Evolutionary conservation across 1,140 invertebrate species (phyloP).

Genomic region (Drosophila pachea): DNA sequence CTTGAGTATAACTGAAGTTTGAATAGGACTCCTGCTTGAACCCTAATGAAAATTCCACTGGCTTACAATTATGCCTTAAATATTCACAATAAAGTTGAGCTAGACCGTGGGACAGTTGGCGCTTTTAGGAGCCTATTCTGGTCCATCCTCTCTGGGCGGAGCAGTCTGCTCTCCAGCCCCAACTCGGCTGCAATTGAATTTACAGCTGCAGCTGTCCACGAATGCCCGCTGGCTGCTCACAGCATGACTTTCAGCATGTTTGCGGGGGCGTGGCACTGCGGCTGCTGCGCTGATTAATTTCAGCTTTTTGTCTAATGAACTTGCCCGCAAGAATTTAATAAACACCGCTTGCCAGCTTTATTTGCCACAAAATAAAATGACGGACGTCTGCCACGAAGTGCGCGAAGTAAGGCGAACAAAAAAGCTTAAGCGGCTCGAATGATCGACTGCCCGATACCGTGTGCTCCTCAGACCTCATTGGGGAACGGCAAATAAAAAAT

Average conservation of each 20-base stretch:
- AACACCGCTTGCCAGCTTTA: slow-evolving; percentile 61
- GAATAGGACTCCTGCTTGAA: too few species aligned
- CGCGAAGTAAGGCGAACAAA: slow-evolving; percentile 39
- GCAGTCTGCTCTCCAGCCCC: too few species aligned
- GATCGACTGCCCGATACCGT: neutral
- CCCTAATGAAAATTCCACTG: too few species aligned
- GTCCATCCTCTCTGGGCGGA: too few species aligned
- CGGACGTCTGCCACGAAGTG: slow-evolving; percentile 41
- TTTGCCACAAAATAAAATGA: slow-evolving; percentile 56
- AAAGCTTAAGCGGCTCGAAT: neutral
- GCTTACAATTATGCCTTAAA: too few species aligned
- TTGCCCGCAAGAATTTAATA: slow-evolving; percentile 70
- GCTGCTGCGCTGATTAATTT: slow-evolving; percentile 59
- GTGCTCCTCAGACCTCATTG: neutral
- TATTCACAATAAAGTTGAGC: too few species aligned
- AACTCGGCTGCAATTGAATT: slow-evolving; percentile 27
- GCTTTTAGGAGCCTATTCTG: too few species aligned
- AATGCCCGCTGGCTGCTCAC: slow-evolving; percentile 19
- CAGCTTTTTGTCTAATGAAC: slow-evolving; percentile 75
- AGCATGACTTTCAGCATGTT: neutral
- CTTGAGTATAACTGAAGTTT: too few species aligned
- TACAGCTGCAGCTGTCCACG: slow-evolving; percentile 34
- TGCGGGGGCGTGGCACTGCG: slow-evolving; percentile 9
- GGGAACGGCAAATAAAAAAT: too few species aligned
- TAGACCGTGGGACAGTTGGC: too few species aligned